Percentiles rank a stretch among this genome's conserved stretches.
Evolutionary conservation across 2,797 vertebrate species (phyloP).

Genomic region (Danionella dracula): DNA sequence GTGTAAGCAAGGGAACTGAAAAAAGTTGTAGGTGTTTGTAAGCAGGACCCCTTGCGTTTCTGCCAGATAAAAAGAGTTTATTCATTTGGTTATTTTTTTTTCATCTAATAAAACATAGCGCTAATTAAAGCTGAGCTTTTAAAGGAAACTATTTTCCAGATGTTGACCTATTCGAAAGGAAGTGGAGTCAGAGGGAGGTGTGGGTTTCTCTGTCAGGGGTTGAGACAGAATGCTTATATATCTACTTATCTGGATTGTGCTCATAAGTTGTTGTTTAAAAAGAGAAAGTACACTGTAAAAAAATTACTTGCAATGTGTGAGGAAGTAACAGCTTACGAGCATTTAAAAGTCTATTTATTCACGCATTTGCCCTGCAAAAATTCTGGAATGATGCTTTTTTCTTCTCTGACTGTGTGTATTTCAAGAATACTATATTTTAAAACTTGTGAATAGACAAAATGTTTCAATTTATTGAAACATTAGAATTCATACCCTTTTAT

Average conservation of each 20-base stretch:
- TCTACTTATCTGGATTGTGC: slow-evolving; percentile 18
- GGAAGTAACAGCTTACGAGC: not conserved
- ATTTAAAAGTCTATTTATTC: not conserved
- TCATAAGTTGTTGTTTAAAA: slow-evolving; percentile 1
- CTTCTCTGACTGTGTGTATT: too few relatives aligned
- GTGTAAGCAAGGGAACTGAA: slow-evolving; percentile 37
- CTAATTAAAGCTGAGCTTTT: slow-evolving; percentile 69
- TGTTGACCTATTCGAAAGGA: slow-evolving; percentile 63
- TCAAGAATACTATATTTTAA: too few relatives aligned
- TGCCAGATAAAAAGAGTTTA: slow-evolving; percentile 61
- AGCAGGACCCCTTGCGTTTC: slow-evolving; percentile 61
- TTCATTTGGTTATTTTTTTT: slow-evolving; percentile 60
- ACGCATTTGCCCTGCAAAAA: too few relatives aligned
- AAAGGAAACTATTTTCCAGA: slow-evolving; percentile 70
- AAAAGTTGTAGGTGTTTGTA: too few relatives aligned
- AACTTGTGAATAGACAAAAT: too few relatives aligned
- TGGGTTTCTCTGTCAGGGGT: slow-evolving; percentile 37
- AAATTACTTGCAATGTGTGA: not conserved
- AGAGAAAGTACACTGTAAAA: not conserved
- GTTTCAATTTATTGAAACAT: too few relatives aligned
- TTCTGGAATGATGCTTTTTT: too few relatives aligned
- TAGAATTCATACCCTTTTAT: too few relatives aligned
- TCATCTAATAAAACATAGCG: slow-evolving; percentile 67
- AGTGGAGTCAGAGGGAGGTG: slow-evolving; percentile 51
- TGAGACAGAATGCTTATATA: slow-evolving; percentile 15